Evolutionary conservation across 2,888 invertebrate genomes (phyloP).

Genomic region (Xiphydria camelus): DNA sequence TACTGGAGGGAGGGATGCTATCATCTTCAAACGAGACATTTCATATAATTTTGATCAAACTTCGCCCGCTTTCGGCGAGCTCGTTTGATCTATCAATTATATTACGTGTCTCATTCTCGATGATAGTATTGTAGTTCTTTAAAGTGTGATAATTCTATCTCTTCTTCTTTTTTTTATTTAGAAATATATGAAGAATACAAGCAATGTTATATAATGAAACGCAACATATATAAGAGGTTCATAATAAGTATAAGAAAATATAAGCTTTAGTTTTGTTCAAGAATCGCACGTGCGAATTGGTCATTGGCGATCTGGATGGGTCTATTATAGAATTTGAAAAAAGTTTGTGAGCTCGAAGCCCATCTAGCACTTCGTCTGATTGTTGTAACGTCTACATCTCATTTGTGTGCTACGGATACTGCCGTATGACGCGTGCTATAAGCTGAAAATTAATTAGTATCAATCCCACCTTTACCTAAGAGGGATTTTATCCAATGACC

Average conservation of each 20-base stretch:
- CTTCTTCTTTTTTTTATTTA: slow-evolving; percentile 3
- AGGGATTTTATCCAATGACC: slow-evolving; percentile 13
- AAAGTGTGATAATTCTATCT: slow-evolving; percentile 11
- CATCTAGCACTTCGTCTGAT: slow-evolving; percentile 13
- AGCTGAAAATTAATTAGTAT: slow-evolving; percentile 18
- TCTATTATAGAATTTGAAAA: slow-evolving; percentile 6
- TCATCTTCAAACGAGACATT: slow-evolving; percentile 9
- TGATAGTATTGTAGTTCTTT: slow-evolving; percentile 15
- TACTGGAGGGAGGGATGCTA: neutral
- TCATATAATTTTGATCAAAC: slow-evolving; percentile 5
- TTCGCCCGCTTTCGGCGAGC: slow-evolving; percentile 1
- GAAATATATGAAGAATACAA: neutral
- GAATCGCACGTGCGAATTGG: slow-evolving; percentile 10
- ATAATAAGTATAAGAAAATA: neutral
- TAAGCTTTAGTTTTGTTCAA: slow-evolving; percentile 1
- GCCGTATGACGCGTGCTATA: slow-evolving; percentile 16
- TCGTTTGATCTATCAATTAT: slow-evolving; percentile 6
- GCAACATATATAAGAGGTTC: neutral
- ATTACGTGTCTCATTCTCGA: slow-evolving; percentile 11
- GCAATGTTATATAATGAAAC: neutral
- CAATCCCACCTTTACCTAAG: slow-evolving; percentile 15
- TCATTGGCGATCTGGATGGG: slow-evolving; percentile 8
- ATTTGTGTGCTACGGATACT: slow-evolving; percentile 11
- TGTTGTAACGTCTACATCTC: slow-evolving; percentile 10
- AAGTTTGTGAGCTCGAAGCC: neutral